These are phyloP conservation scores for Hydropotes inermis DNA, from an alignment of 2,113 vertebrate species.

Conservation along the genomic window DNA sequence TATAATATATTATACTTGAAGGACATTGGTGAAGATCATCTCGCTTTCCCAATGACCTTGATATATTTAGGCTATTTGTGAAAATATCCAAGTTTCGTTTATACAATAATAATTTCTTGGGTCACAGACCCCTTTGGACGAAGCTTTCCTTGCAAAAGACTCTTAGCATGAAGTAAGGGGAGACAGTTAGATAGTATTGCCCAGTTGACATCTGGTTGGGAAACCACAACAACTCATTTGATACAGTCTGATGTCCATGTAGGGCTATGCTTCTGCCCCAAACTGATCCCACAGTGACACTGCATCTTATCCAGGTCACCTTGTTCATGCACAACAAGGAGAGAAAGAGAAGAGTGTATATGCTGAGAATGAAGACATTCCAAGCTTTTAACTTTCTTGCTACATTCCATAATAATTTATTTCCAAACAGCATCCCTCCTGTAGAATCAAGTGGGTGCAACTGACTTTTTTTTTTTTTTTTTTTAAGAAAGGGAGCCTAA, in stretches of 20 bases:
- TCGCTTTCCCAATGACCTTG: not conserved
- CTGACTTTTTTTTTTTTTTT: not conserved
- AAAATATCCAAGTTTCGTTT: not conserved
- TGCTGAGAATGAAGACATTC: not conserved
- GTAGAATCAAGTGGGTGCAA: not conserved
- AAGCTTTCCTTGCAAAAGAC: not conserved
- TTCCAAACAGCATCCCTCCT: not conserved
- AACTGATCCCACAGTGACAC: not conserved
- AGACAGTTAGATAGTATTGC: not conserved
- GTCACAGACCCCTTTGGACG: not conserved
- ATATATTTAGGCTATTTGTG: not conserved
- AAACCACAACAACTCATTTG: not conserved
- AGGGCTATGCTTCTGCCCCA: not conserved
- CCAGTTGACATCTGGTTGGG: not conserved
- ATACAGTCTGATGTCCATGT: not conserved
- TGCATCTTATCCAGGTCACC: not conserved
- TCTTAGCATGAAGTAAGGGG: not conserved
- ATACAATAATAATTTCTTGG: not conserved
- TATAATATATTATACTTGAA: not conserved
- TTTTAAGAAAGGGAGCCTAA: not conserved
- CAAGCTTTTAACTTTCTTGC: not conserved
- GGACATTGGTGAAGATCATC: not conserved
- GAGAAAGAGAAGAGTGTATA: not conserved
- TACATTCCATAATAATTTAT: not conserved
- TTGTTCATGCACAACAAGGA: not conserved